These are phyloP conservation scores for Crossaster papposus DNA, from an alignment of 53 echinoderm and acorn worm species.

Conservation along the genomic window DNA sequence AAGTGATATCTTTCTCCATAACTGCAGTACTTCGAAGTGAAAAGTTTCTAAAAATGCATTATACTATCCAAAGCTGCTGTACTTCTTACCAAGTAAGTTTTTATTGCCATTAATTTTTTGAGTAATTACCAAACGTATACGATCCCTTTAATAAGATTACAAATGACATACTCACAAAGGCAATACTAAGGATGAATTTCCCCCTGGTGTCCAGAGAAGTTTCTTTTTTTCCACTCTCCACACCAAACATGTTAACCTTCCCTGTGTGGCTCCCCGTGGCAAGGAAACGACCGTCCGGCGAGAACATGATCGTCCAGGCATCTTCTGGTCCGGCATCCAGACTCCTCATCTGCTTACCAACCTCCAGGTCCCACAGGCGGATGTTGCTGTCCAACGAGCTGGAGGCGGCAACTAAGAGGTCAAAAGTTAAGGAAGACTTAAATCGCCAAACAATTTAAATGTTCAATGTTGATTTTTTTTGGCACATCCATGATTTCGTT, in stretches of 20 bases:
- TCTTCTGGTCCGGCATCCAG: constrained; percentile 97
- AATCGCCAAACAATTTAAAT: background rate
- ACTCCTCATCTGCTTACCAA: constrained; percentile 93
- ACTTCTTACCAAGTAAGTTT: no score
- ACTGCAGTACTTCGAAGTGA: no score
- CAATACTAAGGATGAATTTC: constrained; percentile 96
- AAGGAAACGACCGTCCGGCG: constrained; percentile 85
- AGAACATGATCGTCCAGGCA: constrained; percentile 97
- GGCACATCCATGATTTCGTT: no score
- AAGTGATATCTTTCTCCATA: no score
- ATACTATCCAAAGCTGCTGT: no score
- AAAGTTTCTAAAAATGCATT: no score
- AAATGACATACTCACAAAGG: constrained; percentile 79
- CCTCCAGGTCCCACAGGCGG: constrained; percentile 95
- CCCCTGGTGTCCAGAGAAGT: constrained; percentile 90
- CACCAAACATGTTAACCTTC: constrained; percentile 95
- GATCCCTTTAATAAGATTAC: no score
- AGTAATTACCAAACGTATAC: no score
- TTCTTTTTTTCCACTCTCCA: constrained; percentile 95
- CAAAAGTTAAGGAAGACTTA: constrained; percentile 10
- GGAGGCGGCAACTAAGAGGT: constrained; percentile 83
- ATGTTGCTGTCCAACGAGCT: constrained; percentile 97
- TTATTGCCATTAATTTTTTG: no score
- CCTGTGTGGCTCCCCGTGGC: constrained; percentile 96
- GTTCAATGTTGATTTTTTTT: background rate